Evolutionary conservation across 1,140 invertebrate species (phyloP).

Genomic region (Megalopta genalis): DNA sequence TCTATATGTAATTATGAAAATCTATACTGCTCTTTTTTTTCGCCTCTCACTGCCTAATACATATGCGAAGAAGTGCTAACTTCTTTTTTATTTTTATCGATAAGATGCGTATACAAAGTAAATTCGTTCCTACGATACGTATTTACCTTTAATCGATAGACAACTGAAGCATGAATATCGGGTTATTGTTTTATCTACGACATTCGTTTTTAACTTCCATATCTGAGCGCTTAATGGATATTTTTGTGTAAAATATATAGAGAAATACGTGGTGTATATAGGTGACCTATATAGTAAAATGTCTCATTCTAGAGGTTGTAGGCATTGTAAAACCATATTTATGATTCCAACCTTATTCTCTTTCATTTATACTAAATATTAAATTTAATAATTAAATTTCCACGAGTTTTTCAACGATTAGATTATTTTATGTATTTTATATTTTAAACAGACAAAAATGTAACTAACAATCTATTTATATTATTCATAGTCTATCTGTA

Average conservation of each 20-base stretch:
- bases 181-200: slow-evolving; percentile 17
- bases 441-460: no score
- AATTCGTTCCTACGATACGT: background rate
- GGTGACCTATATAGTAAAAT: slow-evolving; percentile 29
- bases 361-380: background rate
- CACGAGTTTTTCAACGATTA: background rate
- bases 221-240: slow-evolving; percentile 10
- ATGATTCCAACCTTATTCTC: background rate
- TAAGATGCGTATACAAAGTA: background rate
- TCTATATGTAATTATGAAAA: background rate
- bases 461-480: no score
- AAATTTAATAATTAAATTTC: background rate
- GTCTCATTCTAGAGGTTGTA: slow-evolving; percentile 25
- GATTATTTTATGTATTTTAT: background rate
- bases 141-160: slow-evolving; percentile 5
- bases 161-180: background rate
- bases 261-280: background rate
- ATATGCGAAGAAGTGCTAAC: background rate
- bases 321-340: slow-evolving; percentile 11
- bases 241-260: slow-evolving; percentile 33
- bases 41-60: background rate
- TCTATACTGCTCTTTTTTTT: background rate
- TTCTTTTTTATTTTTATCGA: background rate
- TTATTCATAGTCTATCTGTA: no score
- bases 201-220: slow-evolving; percentile 16